Evolutionary conservation across 2,888 invertebrate genomes (phyloP), one percentile per base, ranked within the genome.

Genomic region (Tinea trinotella): DNA sequence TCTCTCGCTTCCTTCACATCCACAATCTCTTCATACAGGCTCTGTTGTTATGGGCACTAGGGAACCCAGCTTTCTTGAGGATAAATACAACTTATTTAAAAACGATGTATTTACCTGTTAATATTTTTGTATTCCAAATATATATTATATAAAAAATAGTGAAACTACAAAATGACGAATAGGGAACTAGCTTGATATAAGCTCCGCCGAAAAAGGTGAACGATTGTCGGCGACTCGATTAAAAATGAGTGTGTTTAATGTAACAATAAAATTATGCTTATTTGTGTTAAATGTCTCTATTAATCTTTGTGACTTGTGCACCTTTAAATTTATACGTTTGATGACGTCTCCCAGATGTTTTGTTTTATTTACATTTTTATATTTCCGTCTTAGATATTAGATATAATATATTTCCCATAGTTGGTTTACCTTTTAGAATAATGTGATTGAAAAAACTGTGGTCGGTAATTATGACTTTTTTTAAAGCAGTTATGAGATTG

Each of bases 271-370:
- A 71, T 70, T 67, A 76, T 67, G 67, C 70, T 71, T 73, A 78
- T 77, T 76, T 76, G 69, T 68, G 69, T 75, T 76, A 80, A 59
- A 82, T 77, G 72, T 79, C 78, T 82, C 63, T 71, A 81, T 83
- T 75, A 76, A 80, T 82, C 73, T 72, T 71, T 24, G 60, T 63
- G 72, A 65, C 72, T 66, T 72, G 64, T 65, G 70, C 66, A 67
- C 67, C 68, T 70, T 30, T 49, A 61, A 56, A 58, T 61, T 59
- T 52, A 57, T 62, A 59, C 59, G 61, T 57, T 56, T 63, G 61
- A 62, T 58, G 60, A 59, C 59, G 61, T 65, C 68, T 68, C 65
- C 63, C 71, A 71, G 68, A 63, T 71, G 73, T 71, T 72, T 70
- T 66, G 61, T 70, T 66, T 71, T 64, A 71, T 74, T 75, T 70